These are phyloP conservation scores for Etheostoma perlongum DNA, from an alignment of 2,797 vertebrate species.

Conservation along the genomic window DNA sequence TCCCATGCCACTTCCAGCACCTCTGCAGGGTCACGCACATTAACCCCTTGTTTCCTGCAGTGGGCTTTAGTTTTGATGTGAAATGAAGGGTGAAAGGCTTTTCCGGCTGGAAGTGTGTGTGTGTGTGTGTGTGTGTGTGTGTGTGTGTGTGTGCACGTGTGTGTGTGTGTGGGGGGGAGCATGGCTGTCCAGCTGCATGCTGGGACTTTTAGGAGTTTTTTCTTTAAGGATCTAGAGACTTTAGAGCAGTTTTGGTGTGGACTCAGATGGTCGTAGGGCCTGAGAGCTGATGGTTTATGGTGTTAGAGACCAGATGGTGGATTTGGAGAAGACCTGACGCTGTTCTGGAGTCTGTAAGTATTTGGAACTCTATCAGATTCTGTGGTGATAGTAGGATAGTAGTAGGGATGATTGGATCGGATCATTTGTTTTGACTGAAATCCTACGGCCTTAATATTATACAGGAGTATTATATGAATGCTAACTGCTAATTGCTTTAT, in stretches of 20 bases:
- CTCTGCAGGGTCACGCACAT: slow-evolving; percentile 56
- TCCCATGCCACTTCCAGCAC: slow-evolving; percentile 49
- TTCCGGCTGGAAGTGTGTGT: slow-evolving; percentile 29
- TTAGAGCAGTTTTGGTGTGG: slow-evolving; percentile 21
- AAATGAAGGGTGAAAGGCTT: slow-evolving; percentile 63
- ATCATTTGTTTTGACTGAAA: too few species aligned
- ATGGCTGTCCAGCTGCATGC: slow-evolving; percentile 37
- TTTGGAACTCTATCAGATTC: too few species aligned
- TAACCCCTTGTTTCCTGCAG: slow-evolving; percentile 71
- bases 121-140: not conserved
- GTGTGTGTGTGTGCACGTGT: too few species aligned
- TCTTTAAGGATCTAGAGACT: slow-evolving; percentile 3
- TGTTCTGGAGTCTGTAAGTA: too few species aligned
- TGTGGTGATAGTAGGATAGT: too few species aligned
- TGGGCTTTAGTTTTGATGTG: slow-evolving; percentile 51
- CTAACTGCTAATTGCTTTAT: too few species aligned
- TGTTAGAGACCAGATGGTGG: not conserved
- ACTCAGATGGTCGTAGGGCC: slow-evolving; percentile 6
- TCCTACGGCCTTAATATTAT: too few species aligned
- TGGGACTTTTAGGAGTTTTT: slow-evolving; percentile 36
- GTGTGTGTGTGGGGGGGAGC: not conserved
- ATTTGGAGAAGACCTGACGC: too few species aligned
- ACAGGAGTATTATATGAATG: too few species aligned
- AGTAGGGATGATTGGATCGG: too few species aligned
- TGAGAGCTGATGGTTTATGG: slow-evolving; percentile 1